Conservation (phyloP, 2,113 vertebrate genomes). For the Leptobrachium leishanense region DNA sequence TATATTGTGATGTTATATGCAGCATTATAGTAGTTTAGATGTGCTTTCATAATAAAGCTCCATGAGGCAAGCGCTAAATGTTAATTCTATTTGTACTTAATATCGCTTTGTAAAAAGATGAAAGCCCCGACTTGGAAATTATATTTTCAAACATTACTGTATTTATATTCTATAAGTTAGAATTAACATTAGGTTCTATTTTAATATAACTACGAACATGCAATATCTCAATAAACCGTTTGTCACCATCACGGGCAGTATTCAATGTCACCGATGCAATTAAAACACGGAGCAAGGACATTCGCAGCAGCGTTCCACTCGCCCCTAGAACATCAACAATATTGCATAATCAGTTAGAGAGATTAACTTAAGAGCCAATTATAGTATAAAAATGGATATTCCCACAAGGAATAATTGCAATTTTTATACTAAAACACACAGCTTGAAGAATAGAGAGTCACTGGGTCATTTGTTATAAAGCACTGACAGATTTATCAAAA, state of each 20-base stretch:
- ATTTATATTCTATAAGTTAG: too few species aligned
- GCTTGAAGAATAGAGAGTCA: constrained; percentile 3
- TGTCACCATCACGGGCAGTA: background rate
- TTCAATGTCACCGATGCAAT: constrained; percentile 29
- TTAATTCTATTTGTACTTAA: too few species aligned
- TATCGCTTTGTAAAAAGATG: too few species aligned
- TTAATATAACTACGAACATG: too few species aligned
- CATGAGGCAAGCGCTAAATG: too few species aligned
- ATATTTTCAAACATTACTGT: too few species aligned
- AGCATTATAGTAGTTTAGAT: too few species aligned
- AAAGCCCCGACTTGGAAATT: too few species aligned
- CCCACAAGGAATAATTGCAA: constrained; percentile 24
- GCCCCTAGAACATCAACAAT: constrained; percentile 15
- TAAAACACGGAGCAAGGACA: constrained; percentile 20
- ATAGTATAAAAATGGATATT: constrained; percentile 35
- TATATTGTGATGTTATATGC: too few species aligned
- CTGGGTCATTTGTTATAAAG: constrained; percentile 16
- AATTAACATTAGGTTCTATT: too few species aligned
- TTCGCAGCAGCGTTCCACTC: background rate
- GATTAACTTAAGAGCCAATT: constrained; percentile 28
- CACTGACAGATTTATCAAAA: constrained; percentile 12
- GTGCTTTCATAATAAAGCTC: too few species aligned
- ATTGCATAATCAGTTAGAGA: constrained; percentile 14
- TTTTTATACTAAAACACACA: constrained; percentile 16
- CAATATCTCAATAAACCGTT: too few species aligned